Evolutionary conservation across 2,797 vertebrate species (phyloP).

Genomic region (Potorous gilbertii): DNA sequence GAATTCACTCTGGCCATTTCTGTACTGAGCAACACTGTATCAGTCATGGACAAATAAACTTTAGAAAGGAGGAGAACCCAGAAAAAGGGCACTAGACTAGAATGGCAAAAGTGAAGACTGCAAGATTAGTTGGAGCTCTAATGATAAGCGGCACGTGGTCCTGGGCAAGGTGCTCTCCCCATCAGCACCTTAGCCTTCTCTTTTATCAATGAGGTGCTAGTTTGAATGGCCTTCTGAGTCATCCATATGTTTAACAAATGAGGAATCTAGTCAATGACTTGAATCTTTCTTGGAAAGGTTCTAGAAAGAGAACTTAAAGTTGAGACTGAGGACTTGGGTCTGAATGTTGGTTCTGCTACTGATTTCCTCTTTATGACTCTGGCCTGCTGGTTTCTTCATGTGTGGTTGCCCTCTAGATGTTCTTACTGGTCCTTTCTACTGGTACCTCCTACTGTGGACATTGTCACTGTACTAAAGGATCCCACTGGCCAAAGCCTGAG

Average conservation of each 20-base stretch:
- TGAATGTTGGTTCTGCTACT: neutral
- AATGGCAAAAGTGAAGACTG: neutral
- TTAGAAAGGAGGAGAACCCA: neutral
- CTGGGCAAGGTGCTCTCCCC: too few species aligned
- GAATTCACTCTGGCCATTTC: constrained; percentile 13
- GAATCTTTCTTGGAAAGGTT: neutral
- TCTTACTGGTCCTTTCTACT: neutral
- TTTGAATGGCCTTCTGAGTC: neutral
- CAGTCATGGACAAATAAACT: neutral
- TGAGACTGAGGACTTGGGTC: neutral
- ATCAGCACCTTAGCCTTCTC: too few species aligned
- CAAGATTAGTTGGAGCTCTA: too few species aligned
- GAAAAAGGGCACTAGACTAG: neutral
- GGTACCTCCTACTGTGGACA: too few species aligned
- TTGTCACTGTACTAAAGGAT: too few species aligned
- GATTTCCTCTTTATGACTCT: neutral
- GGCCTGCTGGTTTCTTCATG: neutral
- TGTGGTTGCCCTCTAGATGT: neutral
- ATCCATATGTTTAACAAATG: neutral
- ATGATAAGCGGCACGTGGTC: too few species aligned
- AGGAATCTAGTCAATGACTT: neutral
- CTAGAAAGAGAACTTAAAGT: neutral
- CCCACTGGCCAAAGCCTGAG: constrained; percentile 3
- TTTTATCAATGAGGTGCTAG: neutral
- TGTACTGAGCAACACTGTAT: neutral